A percentile compares a stretch with the other conserved stretches of the same genome.
Evolutionary conservation across 2,113 vertebrate species (phyloP).

Genomic region (Rana temporaria): DNA sequence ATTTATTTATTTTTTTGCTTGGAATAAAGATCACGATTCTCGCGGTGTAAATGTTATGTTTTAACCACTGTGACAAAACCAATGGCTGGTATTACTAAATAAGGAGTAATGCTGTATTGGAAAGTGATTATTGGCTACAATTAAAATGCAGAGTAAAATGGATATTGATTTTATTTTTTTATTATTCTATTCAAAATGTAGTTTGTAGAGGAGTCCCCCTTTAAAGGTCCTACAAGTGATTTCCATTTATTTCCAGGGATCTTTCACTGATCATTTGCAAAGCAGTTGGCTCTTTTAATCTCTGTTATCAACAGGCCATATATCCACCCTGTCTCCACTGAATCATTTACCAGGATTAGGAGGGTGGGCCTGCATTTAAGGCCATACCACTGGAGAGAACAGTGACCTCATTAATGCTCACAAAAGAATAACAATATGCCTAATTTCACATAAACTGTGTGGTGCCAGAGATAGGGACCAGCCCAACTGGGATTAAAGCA

Average conservation of each 20-base stretch:
- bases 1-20: too few species aligned
- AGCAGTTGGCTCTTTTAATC: background rate
- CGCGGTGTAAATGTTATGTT: too few species aligned
- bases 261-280: background rate
- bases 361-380: constrained; percentile 19
- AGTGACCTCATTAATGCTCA: constrained; percentile 27
- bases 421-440: constrained; percentile 12
- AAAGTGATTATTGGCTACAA: too few species aligned
- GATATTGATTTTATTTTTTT: too few species aligned
- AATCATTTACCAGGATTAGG: constrained; percentile 6
- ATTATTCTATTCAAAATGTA: too few species aligned
- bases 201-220: too few species aligned
- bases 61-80: too few species aligned
- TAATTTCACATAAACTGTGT: background rate
- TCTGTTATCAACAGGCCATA: background rate
- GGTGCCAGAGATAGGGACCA: background rate
- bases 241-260: background rate
- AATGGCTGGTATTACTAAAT: too few species aligned
- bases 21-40: too few species aligned
- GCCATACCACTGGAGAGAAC: background rate
- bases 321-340: constrained; percentile 33
- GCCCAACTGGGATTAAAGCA: background rate
- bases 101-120: too few species aligned
- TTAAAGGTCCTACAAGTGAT: too few species aligned
- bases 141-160: too few species aligned